Conservation (phyloP, 1,140 invertebrate species). For the Drosophila azteca region DNA sequence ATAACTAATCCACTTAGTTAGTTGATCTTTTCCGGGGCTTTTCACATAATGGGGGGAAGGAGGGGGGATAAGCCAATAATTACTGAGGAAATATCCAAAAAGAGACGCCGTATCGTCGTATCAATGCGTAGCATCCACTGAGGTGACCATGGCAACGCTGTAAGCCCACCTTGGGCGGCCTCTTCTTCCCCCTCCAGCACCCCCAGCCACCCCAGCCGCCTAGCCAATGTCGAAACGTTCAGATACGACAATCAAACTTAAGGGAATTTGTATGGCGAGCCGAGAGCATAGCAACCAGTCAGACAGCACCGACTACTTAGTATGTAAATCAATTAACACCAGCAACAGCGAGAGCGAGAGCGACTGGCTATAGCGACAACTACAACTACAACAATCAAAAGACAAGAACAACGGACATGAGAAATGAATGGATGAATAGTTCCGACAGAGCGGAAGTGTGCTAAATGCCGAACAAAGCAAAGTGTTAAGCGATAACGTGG, state of each 20-base stretch:
- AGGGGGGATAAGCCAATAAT: conserved; percentile 10
- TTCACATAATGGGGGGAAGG: neutral
- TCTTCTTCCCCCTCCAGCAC: neutral
- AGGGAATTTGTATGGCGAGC: conserved; percentile 1
- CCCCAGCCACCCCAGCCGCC: neutral
- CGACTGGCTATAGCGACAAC: conserved; percentile 1
- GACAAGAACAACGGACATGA: conserved; percentile 6
- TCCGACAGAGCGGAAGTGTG: conserved; percentile 66
- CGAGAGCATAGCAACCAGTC: conserved; percentile 31
- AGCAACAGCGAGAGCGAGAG: neutral
- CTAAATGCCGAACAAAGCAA: conserved; percentile 60
- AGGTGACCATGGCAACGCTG: conserved; percentile 18
- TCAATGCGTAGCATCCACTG: too few species aligned
- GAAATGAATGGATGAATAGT: conserved; percentile 35
- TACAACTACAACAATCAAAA: conserved; percentile 6
- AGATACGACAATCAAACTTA: conserved; percentile 9
- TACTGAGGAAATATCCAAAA: conserved; percentile 8
- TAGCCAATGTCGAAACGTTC: conserved; percentile 20
- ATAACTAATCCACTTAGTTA: too few species aligned
- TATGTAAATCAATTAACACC: conserved; percentile 58
- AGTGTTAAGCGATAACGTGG: conserved; percentile 55
- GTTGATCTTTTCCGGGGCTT: neutral
- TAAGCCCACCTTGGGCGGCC: neutral
- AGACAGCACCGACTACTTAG: conserved; percentile 1
- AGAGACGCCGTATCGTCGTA: conserved; percentile 3